Base-by-base conservation (phyloP, 2,888 invertebrate species). In the Philereme transversata region DNA sequence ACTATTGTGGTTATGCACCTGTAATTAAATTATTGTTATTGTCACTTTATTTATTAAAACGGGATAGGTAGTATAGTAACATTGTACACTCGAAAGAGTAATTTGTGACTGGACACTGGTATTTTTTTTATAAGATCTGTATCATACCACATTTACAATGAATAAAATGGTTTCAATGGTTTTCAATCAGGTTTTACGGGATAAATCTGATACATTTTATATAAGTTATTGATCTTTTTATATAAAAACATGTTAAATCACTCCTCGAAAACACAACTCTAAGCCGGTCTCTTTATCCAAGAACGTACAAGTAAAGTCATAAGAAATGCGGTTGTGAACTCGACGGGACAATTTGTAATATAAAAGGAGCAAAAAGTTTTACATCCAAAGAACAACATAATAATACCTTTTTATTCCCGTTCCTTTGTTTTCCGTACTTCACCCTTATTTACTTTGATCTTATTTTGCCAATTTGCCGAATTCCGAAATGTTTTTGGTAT, bases 391-490 rank as follows among this genome's bases (percentile, higher is more conserved):
- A 64, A 62, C 62, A 62, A 60, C 58, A 61, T 65, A 58, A 68
- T 65, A 68, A 58, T 56, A 61, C 64, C 43, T 64, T 76, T 68
- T 66, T 71, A 69, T 68, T 71, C 65, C 64, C 64, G 64, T 74
- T 70, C 66, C 71, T 64, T 68, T 60, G 64, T 72, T 69, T 67
- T 70, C 64, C 48, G 57, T 57, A 58, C 62, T 58, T 64, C 53
- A 52, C 48, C 56, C 57, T 60, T 68, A 64, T 65, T 60, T 67
- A 50, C 62, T 65, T 71, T 68, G 66, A 71, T 68, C 62, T 64
- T 67, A 60, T 67, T 65, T 59, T 55, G 62, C 60, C 67, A 66
- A 68, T 68, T 65, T 68, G 55, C 44, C 55, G 50, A 54, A 54
- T 60, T 56, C 52, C 51, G 43, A 60, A 64, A 64, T 59, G 53